Percentiles rank a stretch among this genome's conserved stretches.
Evolutionary conservation across 1,140 invertebrate genomes (phyloP).

Genomic region (Holcopasites calliopsidis): DNA sequence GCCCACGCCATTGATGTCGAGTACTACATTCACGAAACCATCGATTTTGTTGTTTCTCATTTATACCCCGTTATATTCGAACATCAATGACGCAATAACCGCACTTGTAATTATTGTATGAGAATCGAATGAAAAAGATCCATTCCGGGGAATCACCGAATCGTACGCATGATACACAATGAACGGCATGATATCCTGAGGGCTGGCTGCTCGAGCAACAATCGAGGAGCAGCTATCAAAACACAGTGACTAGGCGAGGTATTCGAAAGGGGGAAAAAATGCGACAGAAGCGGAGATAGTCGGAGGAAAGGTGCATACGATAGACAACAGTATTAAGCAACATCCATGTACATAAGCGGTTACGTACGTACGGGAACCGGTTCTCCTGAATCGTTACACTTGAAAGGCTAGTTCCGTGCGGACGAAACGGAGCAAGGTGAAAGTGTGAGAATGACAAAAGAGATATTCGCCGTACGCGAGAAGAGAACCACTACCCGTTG

Average conservation of each 20-base stretch:
- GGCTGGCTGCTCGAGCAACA: background rate
- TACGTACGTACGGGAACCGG: conserved; percentile 38
- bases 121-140: background rate
- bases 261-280: conserved; percentile 4
- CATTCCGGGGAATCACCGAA: background rate
- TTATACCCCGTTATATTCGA: background rate
- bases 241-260: conserved; percentile 13
- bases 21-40: conserved; percentile 6
- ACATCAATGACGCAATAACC: background rate
- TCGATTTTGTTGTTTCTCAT: background rate
- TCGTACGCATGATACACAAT: background rate
- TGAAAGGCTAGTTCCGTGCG: conserved; percentile 38
- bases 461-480: background rate
- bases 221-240: conserved; percentile 33
- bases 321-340: conserved; percentile 33
- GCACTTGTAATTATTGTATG: no score
- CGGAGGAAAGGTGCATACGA: conserved; percentile 9
- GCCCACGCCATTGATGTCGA: conserved; percentile 12
- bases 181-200: background rate
- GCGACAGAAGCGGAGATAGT: background rate
- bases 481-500: background rate
- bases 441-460: conserved; percentile 48
- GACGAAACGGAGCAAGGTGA: conserved; percentile 38
- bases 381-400: conserved; percentile 39
- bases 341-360: conserved; percentile 22